Evolutionary conservation across 2,888 invertebrate genomes (phyloP).

Genomic region (Tinea trinotella): DNA sequence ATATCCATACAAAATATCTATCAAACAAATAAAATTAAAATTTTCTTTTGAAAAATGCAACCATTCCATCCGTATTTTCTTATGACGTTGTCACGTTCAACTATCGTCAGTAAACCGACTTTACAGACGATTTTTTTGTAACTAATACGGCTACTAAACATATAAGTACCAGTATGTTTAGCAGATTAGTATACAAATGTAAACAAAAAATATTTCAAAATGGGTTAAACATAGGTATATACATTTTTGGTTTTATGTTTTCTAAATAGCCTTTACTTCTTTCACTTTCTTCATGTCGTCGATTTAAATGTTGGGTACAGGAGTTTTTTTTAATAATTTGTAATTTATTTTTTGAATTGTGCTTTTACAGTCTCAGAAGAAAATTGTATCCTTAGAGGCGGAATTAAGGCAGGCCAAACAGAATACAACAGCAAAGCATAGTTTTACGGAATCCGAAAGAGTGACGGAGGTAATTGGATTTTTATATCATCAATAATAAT

Average conservation of each 20-base stretch:
- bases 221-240: background rate
- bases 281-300: background rate
- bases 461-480: constrained; percentile 41
- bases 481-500: background rate
- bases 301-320: background rate
- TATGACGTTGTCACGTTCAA: too few species aligned
- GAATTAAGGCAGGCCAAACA: constrained; percentile 49
- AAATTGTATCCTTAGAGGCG: constrained; percentile 58
- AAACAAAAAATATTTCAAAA: too few species aligned
- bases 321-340: background rate
- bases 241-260: background rate
- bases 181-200: too few species aligned
- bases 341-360: background rate
- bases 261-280: background rate
- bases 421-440: constrained; percentile 41
- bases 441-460: constrained; percentile 51
- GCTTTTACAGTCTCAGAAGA: constrained; percentile 60
- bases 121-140: too few species aligned
- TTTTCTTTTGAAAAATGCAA: too few species aligned
- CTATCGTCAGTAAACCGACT: too few species aligned
- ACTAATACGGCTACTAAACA: too few species aligned
- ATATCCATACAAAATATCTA: too few species aligned
- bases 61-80: too few species aligned
- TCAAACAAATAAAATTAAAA: too few species aligned
- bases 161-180: too few species aligned